Base-by-base conservation (phyloP, 2,888 invertebrate genomes). In the Willowsia nigromaculata region DNA sequence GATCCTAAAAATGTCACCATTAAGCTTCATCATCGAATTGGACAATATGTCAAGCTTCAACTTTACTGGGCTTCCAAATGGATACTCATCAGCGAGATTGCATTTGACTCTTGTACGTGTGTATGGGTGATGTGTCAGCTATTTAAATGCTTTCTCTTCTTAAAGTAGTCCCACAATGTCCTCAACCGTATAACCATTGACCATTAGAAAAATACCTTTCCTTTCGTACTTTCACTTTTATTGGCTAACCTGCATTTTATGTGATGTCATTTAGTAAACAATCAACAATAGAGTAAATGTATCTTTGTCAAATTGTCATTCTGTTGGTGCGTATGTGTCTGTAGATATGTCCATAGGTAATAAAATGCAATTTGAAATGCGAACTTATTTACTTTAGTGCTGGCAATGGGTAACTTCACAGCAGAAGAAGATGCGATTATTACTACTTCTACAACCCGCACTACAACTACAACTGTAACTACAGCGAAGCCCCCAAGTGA, bases 71-170 rank as follows among this genome's bases (percentile, higher is more conserved):
- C 97, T 2, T 95, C 97, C 18, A 95, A 96, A 85, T 98, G 98
- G 98, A 96, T 98, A 92, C 96, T 98, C 94, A 95, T 98, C 93
- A 97, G 97, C 94, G 98, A 98, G 94, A 95, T 98, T 91, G 96
- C 96, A 86, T 98, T 98, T 94, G 96, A 96, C 93, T 98, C 98
- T 30, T 95, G 97, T 96, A 91, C 94, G 95, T 94, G 80, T 76
- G 27, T 33, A 30, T 43, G 27, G 7, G 37, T 43, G 18, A 9
- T 71, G 68, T 40, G 50, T 30, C 76, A 76, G 47, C 47, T 27
- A 81, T 85, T 86, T 86, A 71, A 53, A 81, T 78, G 43, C 74
- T 62, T 76, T 50, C 53, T 76, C 9, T 18, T 71, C 71, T 40
- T 50, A 68, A 25, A 40, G 25, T 76, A 47, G 18, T 50, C 30